Base-by-base conservation (phyloP, 1,140 invertebrate genomes). In the Hylyphantes graminicola region DNA sequence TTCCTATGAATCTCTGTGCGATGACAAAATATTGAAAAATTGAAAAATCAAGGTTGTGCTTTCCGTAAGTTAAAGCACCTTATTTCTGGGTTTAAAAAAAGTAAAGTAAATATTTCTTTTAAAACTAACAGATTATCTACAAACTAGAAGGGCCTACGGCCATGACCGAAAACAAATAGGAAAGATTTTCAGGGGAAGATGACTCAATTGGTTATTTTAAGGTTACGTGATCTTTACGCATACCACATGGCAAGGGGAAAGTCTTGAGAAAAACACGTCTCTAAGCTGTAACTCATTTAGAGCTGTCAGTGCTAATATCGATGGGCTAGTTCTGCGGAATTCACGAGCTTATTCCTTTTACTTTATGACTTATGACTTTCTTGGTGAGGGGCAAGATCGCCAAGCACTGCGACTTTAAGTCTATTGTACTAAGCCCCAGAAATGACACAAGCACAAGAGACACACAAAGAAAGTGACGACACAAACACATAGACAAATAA, bases 181-280 rank as follows among this genome's bases (percentile, higher is more conserved):
- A 70, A 70, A 70, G 50, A 70, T 15, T n/a, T 9, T 53, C 21
- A 12, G 15, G 68, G 64, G 50, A 76, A 63, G 57, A 57, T 76
- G 59, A 76, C 74, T 76, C 59, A 76, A 76, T 17, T 76, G 35
- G 74, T 76, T 76, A 76, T 76, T 76, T 76, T 76, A 76, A 76
- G 74, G 35, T 51, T 64, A 76, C 59, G 74, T 76, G 74, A 76
- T n/a, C 35, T 76, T 63, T 76, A 61, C 35, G 59, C 48, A 51
- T 64, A 61, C 57, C 74, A 76, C 17, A 64, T 64, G 74, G 74
- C 59, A 76, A n/a, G n/a, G 21, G 21, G 3, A 76, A 64, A 76
- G 13, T 76, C 55, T 51, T 76, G 63, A 76, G 57, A 76, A 35
- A 53, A 76, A 76, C 74, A 76, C 51, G 19, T 50, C 59, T 64